Evolutionary conservation across 2,888 invertebrate species (phyloP), one percentile per base, ranked within the genome.

Genomic region (Cephus pygmeus): DNA sequence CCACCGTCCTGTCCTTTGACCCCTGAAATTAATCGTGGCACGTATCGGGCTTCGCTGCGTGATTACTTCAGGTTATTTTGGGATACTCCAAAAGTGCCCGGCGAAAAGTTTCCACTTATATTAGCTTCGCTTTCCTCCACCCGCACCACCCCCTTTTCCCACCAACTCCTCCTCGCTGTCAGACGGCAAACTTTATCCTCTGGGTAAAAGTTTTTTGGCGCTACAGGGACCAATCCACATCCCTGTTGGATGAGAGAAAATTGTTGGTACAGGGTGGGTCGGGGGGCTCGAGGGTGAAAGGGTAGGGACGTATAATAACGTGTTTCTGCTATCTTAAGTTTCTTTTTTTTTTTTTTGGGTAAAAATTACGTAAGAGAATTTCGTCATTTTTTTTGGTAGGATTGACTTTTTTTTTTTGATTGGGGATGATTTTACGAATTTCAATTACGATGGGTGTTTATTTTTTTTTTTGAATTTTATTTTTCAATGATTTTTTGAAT

Each of bases 31-130:
- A 71, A 71, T 71, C 34, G 33, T 75, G 23, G 76, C 76, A 79
- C 77, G 80, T 84, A 83, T 83, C 80, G 81, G 83, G 83, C 80
- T 85, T 87, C 84, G 69, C 73, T 69, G 77, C 82, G 76, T 81
- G 83, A 87, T 87, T 86, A 86, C 84, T 84, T 84, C 77, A 79
- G 81, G 81, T 81, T 85, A 86, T 85, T 85, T 84, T 79, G 76
- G 80, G 83, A 83, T 86, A 85, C 88, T 85, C 83, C 80, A 83
- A 86, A 84, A 82, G 82, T 81, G 81, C 79, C 76, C 78, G 73
- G 9, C 56, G 23, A 79, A 76, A 82, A 84, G 82, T 85, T 87
- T 84, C 84, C 82, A 83, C 83, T 83, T 84, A 82, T 83, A 85
- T 83, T 83, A 83, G 81, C 81, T 78, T 69, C 56, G 79, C 75